Evolutionary conservation across 2,888 invertebrate species (phyloP), one percentile per base, ranked within the genome.

Genomic region (Oscheius sp.): DNA sequence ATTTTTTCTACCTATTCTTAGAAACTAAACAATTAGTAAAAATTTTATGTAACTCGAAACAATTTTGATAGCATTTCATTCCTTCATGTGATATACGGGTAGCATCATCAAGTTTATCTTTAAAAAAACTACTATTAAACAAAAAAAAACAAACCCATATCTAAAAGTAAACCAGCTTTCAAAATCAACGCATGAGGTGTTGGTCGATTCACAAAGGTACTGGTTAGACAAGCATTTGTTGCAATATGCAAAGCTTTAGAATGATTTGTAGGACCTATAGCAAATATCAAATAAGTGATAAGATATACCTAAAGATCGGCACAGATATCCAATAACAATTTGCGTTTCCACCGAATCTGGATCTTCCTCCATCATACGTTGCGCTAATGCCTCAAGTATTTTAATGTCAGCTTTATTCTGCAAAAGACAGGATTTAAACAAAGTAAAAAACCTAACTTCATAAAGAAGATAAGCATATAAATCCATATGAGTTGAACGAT

Each of bases 201-300:
- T 4, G 65, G 28, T 12, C 41, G 51, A 5, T 33, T 51, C 3
- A 22, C 36, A n/a, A 26, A 54, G 9, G 26, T 17, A 1, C n/a
- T 54, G 8, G 32, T 54, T 32, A 28, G 36, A 45, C 62, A 65
- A 3, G 65, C 65, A 6, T 54, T 54, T 28, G 24, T 30, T 0
- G 65, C 51, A 20, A 65, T 44, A 17, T 65, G 51, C 44, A 65
- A 28, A 8, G 54, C 54, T 22, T 44, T 41, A n/a, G 54, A 2
- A 28, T 4, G 6, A 17, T 56, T 14, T 4, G 33, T 20, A 3
- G 12, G 14, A 12, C 56, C 65, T 65, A 33, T n/a, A 33, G 3
- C 22, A 14, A 28, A 30, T 22, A 12, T 14, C 36, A 1, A 2
- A 14, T 24, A 14, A 5, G 14, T 8, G 12, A 38, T 9, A 5